phyloP scores from a whole-genome alignment of 2,888 invertebrate species.

The Hydropsyche betteni region DNA sequence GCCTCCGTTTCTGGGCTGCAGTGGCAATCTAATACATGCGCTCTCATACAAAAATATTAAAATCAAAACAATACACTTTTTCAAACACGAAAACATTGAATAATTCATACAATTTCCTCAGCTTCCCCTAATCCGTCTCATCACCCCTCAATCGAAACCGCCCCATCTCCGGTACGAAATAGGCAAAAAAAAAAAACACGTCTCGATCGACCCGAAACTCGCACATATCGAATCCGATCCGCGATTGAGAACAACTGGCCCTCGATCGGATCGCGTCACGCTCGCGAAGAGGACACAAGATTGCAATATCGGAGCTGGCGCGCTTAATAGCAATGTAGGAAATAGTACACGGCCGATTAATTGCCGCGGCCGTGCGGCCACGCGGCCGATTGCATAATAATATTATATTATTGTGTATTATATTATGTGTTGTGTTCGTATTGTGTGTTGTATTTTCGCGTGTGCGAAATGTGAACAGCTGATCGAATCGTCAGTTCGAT shows the following conservation, averaged over 20 bases:
- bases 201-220: too few species aligned
- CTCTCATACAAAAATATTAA: background rate
- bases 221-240: background rate
- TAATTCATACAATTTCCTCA: too few species aligned
- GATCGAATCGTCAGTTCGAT: too few species aligned
- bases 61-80: too few species aligned
- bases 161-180: too few species aligned
- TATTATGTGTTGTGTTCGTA: background rate
- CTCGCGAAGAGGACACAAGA: constrained; percentile 31
- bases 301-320: constrained; percentile 33
- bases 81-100: too few species aligned
- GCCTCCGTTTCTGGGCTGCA: constrained; percentile 29
- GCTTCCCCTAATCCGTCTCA: too few species aligned
- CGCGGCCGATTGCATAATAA: constrained; percentile 32
- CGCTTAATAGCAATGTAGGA: constrained; percentile 37
- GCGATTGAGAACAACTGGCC: background rate
- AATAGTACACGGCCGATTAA: constrained; percentile 45
- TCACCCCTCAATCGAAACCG: too few species aligned
- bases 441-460: too few species aligned
- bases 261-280: constrained; percentile 20
- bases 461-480: too few species aligned
- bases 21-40: constrained; percentile 13
- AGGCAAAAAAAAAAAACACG: too few species aligned
- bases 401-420: background rate
- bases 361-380: constrained; percentile 36